phyloP scores from a whole-genome alignment of 2,113 vertebrate genomes.

The Gopherus evgoodei region DNA sequence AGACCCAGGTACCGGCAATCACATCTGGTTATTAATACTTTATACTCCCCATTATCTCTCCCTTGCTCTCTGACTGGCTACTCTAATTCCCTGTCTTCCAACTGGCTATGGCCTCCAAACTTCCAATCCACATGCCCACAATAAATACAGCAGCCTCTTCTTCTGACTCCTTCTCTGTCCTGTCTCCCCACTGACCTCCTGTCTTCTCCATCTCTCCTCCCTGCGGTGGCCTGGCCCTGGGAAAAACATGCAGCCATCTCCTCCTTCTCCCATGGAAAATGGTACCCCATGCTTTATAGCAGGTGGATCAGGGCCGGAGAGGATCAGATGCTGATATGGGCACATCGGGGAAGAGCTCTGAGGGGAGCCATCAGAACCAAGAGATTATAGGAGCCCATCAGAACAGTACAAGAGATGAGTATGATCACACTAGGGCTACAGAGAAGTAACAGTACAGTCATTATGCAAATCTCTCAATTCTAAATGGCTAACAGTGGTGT shows the following conservation, averaged over 20 bases:
- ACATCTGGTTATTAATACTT: neutral
- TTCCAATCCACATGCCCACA: neutral
- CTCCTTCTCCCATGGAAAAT: neutral
- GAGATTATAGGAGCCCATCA: no score
- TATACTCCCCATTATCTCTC: neutral
- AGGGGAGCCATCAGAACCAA: no score
- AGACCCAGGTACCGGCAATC: fast-evolving
- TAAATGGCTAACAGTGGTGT: no score
- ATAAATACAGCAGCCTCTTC: neutral
- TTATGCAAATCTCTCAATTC: no score
- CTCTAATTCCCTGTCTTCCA: neutral
- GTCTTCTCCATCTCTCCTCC: neutral
- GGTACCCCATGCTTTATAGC: no score
- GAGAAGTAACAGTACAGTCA: no score
- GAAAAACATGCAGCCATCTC: neutral
- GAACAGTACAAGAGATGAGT: no score
- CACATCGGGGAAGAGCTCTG: no score
- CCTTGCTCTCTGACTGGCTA: neutral
- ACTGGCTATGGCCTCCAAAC: neutral
- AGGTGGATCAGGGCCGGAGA: no score
- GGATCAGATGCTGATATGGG: no score
- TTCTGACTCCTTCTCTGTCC: neutral
- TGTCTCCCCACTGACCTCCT: neutral
- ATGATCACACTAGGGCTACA: no score
- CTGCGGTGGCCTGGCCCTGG: neutral